These are phyloP conservation scores for Drosophila tanythrix DNA, from an alignment of 2,888 invertebrate genomes.

Conservation along the genomic window DNA sequence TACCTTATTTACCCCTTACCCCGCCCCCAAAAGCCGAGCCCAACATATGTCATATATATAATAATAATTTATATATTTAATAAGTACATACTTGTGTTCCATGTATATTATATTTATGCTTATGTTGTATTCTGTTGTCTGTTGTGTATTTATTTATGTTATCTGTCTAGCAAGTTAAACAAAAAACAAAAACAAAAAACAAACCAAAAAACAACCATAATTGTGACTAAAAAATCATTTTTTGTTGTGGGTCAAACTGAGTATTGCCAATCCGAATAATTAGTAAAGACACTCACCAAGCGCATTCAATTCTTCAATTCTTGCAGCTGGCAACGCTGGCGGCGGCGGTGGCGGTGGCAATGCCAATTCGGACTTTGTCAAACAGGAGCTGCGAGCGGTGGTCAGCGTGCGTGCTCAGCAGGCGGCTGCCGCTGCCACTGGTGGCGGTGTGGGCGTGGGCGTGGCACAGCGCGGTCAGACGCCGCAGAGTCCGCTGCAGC, in stretches of 20 bases:
- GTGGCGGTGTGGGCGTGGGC: conserved; percentile 61
- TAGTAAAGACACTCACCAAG: not conserved
- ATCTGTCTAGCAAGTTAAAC: conserved; percentile 51
- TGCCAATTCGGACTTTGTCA: conserved; percentile 92
- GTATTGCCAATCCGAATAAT: not conserved
- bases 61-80: conserved; percentile 18
- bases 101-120: conserved; percentile 37
- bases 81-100: conserved; percentile 3
- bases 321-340: conserved; percentile 64
- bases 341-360: conserved; percentile 80
- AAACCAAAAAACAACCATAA: conserved; percentile 1
- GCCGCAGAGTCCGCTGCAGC: conserved; percentile 84
- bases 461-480: conserved; percentile 80
- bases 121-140: conserved; percentile 66
- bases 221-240: conserved; percentile 67
- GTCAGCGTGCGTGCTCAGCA: conserved; percentile 92
- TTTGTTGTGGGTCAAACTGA: conserved; percentile 31
- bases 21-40: not conserved
- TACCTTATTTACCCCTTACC: not conserved
- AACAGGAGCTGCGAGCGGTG: conserved; percentile 95
- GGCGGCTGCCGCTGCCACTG: conserved; percentile 83
- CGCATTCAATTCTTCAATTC: not conserved
- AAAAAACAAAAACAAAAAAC: not conserved
- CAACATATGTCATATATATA: conserved; percentile 18
- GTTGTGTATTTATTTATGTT: conserved; percentile 66